Percentiles rank a stretch among this genome's conserved stretches.
Evolutionary conservation across 1,140 invertebrate genomes (phyloP).

Genomic region (Hirudo medicinalis): DNA sequence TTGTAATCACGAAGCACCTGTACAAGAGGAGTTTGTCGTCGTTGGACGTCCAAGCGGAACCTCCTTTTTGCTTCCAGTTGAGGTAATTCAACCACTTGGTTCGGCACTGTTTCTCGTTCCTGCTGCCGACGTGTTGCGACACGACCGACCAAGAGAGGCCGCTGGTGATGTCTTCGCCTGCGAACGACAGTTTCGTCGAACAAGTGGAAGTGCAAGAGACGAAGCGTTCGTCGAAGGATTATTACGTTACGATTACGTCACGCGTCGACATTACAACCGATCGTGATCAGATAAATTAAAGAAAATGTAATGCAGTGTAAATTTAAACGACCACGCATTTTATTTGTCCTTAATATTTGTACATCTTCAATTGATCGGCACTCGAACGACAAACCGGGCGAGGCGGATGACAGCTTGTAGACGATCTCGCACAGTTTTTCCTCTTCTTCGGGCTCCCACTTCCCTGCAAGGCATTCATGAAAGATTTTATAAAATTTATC

Average conservation of each 20-base stretch:
- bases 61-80: constrained; percentile 45
- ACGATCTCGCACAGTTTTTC: constrained; percentile 41
- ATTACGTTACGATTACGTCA: no score
- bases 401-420: constrained; percentile 39
- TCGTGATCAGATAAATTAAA: neutral
- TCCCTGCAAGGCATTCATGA: constrained; percentile 30
- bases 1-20: constrained; percentile 30
- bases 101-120: constrained; percentile 46
- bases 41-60: constrained; percentile 43
- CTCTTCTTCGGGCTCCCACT: constrained; percentile 45
- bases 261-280: neutral
- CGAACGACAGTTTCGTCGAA: neutral
- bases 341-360: no score
- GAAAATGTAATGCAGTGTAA: no score
- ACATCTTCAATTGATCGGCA: no score
- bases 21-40: constrained; percentile 43
- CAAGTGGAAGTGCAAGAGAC: neutral
- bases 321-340: neutral
- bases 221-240: neutral
- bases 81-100: constrained; percentile 48
- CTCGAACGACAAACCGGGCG: constrained; percentile 30
- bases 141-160: constrained; percentile 45
- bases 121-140: constrained; percentile 41
- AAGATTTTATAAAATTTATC: no score
- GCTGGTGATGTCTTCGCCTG: constrained; percentile 36